These are phyloP conservation scores for Heterohyrax brucei DNA, from an alignment of 2,797 vertebrate genomes.

Conservation along the genomic window DNA sequence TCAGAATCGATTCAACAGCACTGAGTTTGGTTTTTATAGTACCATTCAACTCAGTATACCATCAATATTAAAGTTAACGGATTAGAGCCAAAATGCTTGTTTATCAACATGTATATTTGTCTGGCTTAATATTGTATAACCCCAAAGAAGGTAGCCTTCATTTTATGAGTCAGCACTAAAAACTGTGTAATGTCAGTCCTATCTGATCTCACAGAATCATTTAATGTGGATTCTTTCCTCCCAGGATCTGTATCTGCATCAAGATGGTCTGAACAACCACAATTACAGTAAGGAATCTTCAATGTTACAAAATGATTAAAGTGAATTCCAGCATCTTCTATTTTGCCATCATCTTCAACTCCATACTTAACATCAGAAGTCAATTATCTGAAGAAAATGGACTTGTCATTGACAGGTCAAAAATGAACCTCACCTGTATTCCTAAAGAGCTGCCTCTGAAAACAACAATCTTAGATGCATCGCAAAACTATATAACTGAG, in stretches of 20 bases:
- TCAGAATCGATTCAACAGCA: no score
- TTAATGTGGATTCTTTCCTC: conserved; percentile 1
- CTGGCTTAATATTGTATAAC: conserved; percentile 28
- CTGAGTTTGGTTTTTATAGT: no score
- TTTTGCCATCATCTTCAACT: conserved; percentile 72
- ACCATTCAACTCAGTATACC: neutral
- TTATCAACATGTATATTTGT: neutral
- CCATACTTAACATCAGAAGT: conserved; percentile 76
- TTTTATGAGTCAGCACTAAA: conserved; percentile 58
- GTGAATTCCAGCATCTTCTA: conserved; percentile 66
- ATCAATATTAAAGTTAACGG: neutral
- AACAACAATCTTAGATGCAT: conserved; percentile 92
- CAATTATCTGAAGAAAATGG: conserved; percentile 80
- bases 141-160: neutral
- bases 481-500: conserved; percentile 91
- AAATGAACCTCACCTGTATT: conserved; percentile 81
- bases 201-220: conserved; percentile 33
- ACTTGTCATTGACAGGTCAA: conserved; percentile 79
- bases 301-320: conserved; percentile 63
- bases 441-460: conserved; percentile 89
- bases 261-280: conserved; percentile 69
- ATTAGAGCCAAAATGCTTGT: neutral
- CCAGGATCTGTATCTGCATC: conserved; percentile 33
- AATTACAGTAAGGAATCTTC: neutral
- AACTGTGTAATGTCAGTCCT: conserved; percentile 42